Conservation (phyloP, 2,113 vertebrate species). For the Brachypteracias leptosomus region DNA sequence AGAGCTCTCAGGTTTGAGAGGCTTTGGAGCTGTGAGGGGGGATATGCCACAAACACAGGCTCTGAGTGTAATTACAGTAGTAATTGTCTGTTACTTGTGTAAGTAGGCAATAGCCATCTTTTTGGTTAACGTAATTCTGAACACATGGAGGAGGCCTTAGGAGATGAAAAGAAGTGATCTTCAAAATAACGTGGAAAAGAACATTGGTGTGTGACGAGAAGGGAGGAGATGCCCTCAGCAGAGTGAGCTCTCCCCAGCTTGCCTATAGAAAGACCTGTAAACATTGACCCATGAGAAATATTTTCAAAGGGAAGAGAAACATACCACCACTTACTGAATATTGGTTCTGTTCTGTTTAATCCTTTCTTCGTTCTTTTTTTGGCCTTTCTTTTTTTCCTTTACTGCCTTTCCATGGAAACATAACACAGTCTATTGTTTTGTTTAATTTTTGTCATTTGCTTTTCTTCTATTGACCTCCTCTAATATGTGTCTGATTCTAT, state of each 20-base stretch:
- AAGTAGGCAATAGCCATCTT: neutral
- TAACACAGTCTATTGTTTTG: constrained; percentile 56
- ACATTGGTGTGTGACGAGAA: neutral
- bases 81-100: neutral
- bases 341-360: constrained; percentile 4
- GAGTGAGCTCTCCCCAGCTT: neutral
- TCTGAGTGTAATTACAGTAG: neutral
- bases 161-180: accelerated
- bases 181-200: neutral
- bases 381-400: constrained; percentile 9
- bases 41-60: neutral
- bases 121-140: neutral
- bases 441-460: constrained; percentile 57
- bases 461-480: constrained; percentile 50
- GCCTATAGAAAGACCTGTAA: neutral
- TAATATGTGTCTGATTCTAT: constrained; percentile 48
- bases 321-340: neutral
- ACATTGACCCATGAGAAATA: neutral
- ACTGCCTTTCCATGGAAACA: constrained; percentile 61
- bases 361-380: neutral
- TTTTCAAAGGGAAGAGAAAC: neutral
- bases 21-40: neutral
- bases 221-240: neutral
- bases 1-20: neutral
- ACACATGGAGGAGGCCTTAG: neutral